phyloP scores from a whole-genome alignment of 1,140 invertebrate species.

The Solen grandis region DNA sequence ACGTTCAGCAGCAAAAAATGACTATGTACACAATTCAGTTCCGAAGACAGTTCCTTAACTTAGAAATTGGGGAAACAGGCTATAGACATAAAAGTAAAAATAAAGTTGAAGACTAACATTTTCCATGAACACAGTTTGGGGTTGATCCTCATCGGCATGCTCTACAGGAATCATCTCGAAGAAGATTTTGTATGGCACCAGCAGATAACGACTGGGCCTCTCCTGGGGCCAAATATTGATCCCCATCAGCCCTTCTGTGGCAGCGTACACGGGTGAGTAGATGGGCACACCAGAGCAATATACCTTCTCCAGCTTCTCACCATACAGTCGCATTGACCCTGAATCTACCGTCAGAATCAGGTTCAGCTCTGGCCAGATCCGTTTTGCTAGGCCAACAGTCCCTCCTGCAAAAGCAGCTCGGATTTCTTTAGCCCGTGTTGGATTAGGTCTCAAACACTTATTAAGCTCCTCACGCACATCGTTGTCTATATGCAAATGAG shows the following conservation, averaged over 20 bases:
- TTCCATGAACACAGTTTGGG: neutral
- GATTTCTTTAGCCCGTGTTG: neutral
- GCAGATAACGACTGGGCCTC: neutral
- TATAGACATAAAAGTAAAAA: too few relatives aligned
- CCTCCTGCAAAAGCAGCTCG: neutral
- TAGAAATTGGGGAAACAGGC: too few relatives aligned
- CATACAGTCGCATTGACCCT: neutral
- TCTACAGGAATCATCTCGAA: neutral
- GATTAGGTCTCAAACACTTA: neutral
- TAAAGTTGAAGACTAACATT: too few relatives aligned
- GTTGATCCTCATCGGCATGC: neutral
- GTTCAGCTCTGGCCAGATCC: neutral
- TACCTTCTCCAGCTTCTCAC: neutral
- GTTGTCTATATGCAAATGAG: neutral
- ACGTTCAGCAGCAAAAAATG: too few relatives aligned
- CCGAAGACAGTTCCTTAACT: too few relatives aligned
- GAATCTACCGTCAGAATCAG: neutral
- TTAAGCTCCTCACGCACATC: neutral
- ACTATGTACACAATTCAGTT: too few relatives aligned
- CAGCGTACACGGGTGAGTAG: neutral
- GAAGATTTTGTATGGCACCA: neutral
- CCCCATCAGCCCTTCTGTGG: neutral
- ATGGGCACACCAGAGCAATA: neutral
- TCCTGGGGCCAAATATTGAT: neutral
- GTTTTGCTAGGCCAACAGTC: neutral